Base-by-base conservation (phyloP, 1,140 invertebrate genomes). In the Hormaphis cornu region DNA sequence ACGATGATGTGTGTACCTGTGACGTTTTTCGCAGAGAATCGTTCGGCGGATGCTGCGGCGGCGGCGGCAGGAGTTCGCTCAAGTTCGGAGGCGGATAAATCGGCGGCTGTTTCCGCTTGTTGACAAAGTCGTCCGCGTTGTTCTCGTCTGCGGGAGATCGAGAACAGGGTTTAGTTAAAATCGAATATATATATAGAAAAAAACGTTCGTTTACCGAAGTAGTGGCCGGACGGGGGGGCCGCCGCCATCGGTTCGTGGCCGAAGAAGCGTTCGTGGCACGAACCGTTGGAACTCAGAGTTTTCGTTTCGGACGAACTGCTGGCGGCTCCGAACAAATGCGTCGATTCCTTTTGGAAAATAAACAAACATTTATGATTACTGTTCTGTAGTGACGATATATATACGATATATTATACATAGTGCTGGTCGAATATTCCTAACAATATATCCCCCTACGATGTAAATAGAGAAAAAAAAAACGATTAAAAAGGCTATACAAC, bases 1-100 rank as follows among this genome's bases (percentile, higher is more conserved):
- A n/a, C n/a, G n/a, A n/a, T n/a, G n/a, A n/a, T n/a, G n/a, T n/a
- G n/a, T 9, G 0, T 56, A 58, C 40, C 52, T 70, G 54, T 30
- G 52, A 54, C 4, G 52, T 42, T 33, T 54, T 46, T 12, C 52
- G 26, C 33, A 46, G 46, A 26, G 58, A n/a, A n/a, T 63, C 44
- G 0, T 87, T 87, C 4, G 89, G 88, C 12, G 89, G 88, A 77
- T 90, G 87, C 72, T 89, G 86, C 0, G 89, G 89, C 1, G 89
- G 88, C 48, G 88, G 89, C 9, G 89, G 89, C 28, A 90, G 79
- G 74, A 89, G 84, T 73, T 90, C 88, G 18, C 84, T 86, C 87
- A 87, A 89, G 76, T 89, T 89, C 0, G 88, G 84, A 70, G 86
- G 50, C 66, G 61, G 44, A 48, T 56, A 33, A 53, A 42, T 53